Conservation (phyloP, 2,888 invertebrate genomes). For the Lithophane leautieri region DNA sequence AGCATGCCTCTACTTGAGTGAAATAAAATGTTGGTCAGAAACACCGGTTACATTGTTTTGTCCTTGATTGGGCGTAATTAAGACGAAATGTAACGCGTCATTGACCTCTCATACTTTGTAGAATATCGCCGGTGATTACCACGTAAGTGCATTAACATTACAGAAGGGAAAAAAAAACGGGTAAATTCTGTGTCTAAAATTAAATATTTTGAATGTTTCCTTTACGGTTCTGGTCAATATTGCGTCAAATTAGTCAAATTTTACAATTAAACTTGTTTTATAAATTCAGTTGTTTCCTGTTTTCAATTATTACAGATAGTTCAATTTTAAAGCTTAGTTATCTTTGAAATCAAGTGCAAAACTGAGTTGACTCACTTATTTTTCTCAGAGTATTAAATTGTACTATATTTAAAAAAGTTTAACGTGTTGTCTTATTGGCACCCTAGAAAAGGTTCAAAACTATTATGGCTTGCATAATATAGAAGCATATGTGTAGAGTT, state of each 20-base stretch:
- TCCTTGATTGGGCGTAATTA: slow-evolving; percentile 54
- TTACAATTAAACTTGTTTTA: neutral
- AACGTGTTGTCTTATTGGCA: neutral
- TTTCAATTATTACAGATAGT: neutral
- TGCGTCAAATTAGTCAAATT: neutral
- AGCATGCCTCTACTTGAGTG: slow-evolving; percentile 64
- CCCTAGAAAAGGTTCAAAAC: neutral
- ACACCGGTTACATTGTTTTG: slow-evolving; percentile 51
- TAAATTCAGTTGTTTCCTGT: neutral
- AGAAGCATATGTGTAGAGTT: neutral
- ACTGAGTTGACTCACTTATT: neutral
- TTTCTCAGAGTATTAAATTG: neutral
- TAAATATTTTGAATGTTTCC: neutral
- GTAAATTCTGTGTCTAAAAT: neutral
- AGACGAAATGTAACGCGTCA: slow-evolving; percentile 44
- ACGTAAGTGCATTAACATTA: neutral
- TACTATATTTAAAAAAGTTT: neutral
- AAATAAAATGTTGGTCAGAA: slow-evolving; percentile 55
- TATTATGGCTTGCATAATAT: neutral
- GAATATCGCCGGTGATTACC: slow-evolving; percentile 13
- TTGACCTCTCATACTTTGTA: slow-evolving; percentile 39
- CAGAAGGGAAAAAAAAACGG: neutral
- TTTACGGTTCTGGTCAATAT: neutral
- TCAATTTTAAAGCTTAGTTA: neutral
- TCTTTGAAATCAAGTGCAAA: slow-evolving; percentile 11